phyloP scores from a whole-genome alignment of 2,888 invertebrate species.

The Frankliniella intonsa region DNA sequence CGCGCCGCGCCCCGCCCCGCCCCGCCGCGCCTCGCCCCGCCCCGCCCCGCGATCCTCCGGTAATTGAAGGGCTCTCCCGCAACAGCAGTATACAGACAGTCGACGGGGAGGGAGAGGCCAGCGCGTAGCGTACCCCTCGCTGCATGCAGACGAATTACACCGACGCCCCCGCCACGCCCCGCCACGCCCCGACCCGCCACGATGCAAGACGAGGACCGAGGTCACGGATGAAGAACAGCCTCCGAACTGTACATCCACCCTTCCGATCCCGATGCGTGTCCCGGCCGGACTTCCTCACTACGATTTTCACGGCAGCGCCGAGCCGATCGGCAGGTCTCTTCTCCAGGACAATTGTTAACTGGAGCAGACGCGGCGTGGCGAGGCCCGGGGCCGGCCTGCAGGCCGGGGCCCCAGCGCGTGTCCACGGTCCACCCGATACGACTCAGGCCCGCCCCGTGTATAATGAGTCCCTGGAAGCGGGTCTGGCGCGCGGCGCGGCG shows the following conservation, averaged over 20 bases:
- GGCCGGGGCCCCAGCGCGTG: not conserved
- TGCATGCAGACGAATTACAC: not conserved
- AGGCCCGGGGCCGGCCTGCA: not conserved
- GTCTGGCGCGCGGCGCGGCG: not conserved
- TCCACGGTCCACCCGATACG: not conserved
- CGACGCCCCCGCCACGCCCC: not conserved
- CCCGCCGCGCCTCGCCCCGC: not conserved
- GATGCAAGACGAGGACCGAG: no score
- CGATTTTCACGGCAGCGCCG: no score
- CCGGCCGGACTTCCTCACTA: no score
- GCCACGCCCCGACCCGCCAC: not conserved
- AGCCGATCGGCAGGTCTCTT: no score
- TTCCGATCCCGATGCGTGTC: no score
- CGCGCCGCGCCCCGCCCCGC: not conserved
- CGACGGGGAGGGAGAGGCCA: not conserved
- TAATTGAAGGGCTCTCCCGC: slow-evolving; percentile 15
- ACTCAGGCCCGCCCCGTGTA: not conserved
- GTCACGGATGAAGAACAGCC: no score
- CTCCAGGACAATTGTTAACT: not conserved
- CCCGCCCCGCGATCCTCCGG: not conserved
- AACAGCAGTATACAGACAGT: slow-evolving; percentile 5
- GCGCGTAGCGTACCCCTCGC: no score
- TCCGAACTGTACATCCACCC: no score
- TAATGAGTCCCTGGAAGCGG: slow-evolving; percentile 19
- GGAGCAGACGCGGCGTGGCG: not conserved